Conservation (phyloP, 2,888 invertebrate genomes). For the Sesia apiformis region DNA sequence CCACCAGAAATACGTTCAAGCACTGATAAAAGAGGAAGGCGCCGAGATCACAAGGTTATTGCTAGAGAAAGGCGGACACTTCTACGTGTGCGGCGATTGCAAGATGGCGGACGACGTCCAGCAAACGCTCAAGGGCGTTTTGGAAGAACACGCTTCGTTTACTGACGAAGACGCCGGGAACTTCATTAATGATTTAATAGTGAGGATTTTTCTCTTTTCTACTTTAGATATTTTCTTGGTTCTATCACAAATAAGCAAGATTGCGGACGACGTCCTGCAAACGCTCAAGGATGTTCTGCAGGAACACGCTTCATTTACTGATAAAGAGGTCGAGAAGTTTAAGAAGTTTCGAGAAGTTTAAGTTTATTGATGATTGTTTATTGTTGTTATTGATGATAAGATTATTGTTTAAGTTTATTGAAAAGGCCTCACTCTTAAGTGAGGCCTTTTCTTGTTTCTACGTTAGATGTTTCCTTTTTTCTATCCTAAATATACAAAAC, state of each 20-base stretch:
- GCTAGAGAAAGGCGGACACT: slow-evolving; percentile 86
- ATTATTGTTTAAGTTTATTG: too few relatives aligned
- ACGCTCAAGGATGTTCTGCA: slow-evolving; percentile 86
- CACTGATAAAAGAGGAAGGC: slow-evolving; percentile 85
- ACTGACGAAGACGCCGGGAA: slow-evolving; percentile 85
- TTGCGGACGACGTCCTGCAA: not conserved
- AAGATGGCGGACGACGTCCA: slow-evolving; percentile 98
- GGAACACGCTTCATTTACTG: slow-evolving; percentile 77
- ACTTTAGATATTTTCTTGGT: not conserved
- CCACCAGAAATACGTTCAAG: slow-evolving; percentile 91
- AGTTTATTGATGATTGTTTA: too few relatives aligned
- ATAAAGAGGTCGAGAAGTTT: slow-evolving; percentile 87
- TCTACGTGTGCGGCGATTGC: slow-evolving; percentile 97
- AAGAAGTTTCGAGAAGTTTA: too few relatives aligned
- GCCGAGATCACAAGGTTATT: slow-evolving; percentile 83
- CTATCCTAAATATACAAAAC: too few relatives aligned
- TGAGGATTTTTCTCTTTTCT: slow-evolving; percentile 49
- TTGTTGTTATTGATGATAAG: too few relatives aligned
- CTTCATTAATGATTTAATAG: slow-evolving; percentile 87
- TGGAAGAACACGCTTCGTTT: slow-evolving; percentile 79
- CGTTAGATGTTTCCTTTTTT: too few relatives aligned
- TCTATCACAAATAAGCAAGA: not conserved
- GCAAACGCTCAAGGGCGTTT: slow-evolving; percentile 86
- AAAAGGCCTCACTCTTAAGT: too few relatives aligned
- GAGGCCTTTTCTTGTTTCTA: too few relatives aligned